These are phyloP conservation scores for Aspidapion aeneum DNA, from an alignment of 2,888 invertebrate genomes.

Conservation along the genomic window DNA sequence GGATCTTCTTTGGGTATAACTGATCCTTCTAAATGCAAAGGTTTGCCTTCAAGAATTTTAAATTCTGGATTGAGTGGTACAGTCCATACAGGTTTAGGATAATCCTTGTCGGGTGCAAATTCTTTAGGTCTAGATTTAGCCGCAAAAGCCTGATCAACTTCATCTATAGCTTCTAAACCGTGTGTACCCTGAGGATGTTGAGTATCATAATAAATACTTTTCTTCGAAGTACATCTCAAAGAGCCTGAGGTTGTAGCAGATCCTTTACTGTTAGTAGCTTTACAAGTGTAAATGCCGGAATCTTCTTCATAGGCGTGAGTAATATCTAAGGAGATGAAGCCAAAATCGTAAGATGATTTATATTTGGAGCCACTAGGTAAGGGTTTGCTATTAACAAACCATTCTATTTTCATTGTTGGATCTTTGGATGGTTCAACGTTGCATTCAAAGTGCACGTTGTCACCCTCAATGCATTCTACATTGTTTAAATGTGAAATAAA, in stretches of 20 bases:
- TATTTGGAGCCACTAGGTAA: conserved; percentile 86
- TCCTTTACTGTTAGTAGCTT: conserved; percentile 85
- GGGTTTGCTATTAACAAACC: conserved; percentile 92
- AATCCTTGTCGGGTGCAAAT: conserved; percentile 70
- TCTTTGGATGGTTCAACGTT: conserved; percentile 90
- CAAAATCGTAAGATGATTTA: conserved; percentile 93
- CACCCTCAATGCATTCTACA: conserved; percentile 83
- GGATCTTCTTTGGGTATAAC: conserved; percentile 94
- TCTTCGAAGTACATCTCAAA: conserved; percentile 76
- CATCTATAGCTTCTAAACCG: conserved; percentile 85
- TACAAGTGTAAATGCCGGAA: conserved; percentile 88
- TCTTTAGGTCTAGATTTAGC: conserved; percentile 67
- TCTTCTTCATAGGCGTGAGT: conserved; percentile 86
- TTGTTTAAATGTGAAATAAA: conserved; percentile 91
- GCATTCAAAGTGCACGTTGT: conserved; percentile 87
- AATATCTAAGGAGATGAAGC: conserved; percentile 89
- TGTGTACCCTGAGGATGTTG: conserved; percentile 93
- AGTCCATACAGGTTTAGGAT: conserved; percentile 82
- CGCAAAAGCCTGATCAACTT: conserved; percentile 79
- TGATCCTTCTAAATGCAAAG: conserved; percentile 89
- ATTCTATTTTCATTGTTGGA: conserved; percentile 87
- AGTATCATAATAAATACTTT: conserved; percentile 80
- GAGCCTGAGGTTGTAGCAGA: conserved; percentile 89
- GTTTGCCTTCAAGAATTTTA: conserved; percentile 75
- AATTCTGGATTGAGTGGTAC: conserved; percentile 79